phyloP scores from a whole-genome alignment of 2,888 invertebrate genomes.

The Tinea semifulvella region DNA sequence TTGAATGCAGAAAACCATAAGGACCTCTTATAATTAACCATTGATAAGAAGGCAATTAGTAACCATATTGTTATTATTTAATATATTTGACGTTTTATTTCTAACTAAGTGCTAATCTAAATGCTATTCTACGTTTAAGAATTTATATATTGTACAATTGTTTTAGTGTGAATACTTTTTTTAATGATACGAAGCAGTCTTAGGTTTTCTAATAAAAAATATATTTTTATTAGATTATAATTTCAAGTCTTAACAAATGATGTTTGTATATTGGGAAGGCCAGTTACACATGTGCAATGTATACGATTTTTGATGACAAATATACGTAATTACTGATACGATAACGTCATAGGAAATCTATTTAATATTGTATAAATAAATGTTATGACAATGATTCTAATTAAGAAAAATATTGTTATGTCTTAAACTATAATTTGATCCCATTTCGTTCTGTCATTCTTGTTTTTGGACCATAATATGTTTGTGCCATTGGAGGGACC shows the following conservation, averaged over 20 bases:
- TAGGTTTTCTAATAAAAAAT: conserved; percentile 3
- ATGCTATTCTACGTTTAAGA: conserved; percentile 60
- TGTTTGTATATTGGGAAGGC: conserved; percentile 47
- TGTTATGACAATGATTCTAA: conserved; percentile 38
- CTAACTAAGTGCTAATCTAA: conserved; percentile 60
- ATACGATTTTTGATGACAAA: conserved; percentile 66
- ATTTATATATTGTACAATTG: conserved; percentile 61
- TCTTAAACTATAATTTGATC: not conserved
- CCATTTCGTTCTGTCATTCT: conserved; percentile 10
- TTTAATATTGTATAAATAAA: conserved; percentile 22
- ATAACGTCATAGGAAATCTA: conserved; percentile 56
- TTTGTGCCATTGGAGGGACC: conserved; percentile 10
- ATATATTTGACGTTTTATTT: conserved; percentile 67
- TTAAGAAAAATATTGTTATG: conserved; percentile 10
- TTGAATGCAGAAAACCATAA: conserved; percentile 63
- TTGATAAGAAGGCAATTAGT: conserved; percentile 67
- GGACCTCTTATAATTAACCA: conserved; percentile 68
- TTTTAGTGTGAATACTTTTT: conserved; percentile 64
- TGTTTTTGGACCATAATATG: conserved; percentile 10
- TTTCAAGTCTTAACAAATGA: conserved; percentile 24
- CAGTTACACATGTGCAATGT: conserved; percentile 67
- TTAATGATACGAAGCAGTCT: not conserved
- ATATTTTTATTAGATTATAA: conserved; percentile 32
- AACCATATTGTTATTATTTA: conserved; percentile 67
- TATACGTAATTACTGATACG: conserved; percentile 62